phyloP scores from a whole-genome alignment of 2,113 vertebrate species.

The Callipepla squamata region DNA sequence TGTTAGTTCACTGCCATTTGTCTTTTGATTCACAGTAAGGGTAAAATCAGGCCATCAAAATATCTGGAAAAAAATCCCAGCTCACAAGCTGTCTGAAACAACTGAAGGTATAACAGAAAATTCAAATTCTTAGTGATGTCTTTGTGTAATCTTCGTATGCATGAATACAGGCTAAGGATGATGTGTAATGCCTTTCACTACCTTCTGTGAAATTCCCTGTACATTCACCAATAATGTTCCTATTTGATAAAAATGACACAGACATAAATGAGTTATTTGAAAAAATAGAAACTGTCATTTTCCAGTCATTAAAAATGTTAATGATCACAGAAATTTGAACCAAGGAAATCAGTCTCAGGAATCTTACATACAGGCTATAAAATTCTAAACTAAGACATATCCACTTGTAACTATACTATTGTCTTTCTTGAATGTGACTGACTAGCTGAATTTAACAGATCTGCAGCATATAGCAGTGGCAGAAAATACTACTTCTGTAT shows the following conservation, averaged over 20 bases:
- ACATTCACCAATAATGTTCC: background rate
- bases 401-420: background rate
- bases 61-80: background rate
- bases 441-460: background rate
- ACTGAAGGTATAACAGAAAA: background rate
- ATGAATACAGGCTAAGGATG: background rate
- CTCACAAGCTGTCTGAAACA: background rate
- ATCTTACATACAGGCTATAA: background rate
- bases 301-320: background rate
- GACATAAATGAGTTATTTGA: background rate
- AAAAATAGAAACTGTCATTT: background rate
- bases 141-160: background rate
- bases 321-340: background rate
- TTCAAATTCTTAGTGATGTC: background rate
- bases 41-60: slow-evolving; percentile 46
- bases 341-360: background rate
- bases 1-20: background rate
- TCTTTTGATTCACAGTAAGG: slow-evolving; percentile 34
- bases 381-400: background rate
- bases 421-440: background rate
- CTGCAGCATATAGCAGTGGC: background rate
- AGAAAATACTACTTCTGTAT: background rate
- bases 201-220: background rate
- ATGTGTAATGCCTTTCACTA: background rate
- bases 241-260: background rate